These are phyloP conservation scores for Liasis olivaceus DNA, from an alignment of 2,797 vertebrate species.

Conservation along the genomic window DNA sequence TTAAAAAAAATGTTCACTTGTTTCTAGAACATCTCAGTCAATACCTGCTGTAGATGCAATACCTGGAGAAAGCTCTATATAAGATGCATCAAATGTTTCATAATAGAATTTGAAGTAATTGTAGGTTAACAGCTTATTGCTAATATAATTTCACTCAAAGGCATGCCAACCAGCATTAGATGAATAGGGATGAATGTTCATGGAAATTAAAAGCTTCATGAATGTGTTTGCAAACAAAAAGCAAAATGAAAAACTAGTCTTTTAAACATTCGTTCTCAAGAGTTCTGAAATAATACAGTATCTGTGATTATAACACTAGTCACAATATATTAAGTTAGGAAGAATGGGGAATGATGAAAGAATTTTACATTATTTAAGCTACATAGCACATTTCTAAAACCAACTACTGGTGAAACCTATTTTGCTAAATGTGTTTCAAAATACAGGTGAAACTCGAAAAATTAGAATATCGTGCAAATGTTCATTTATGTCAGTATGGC, in stretches of 20 bases:
- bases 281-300: neutral
- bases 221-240: conserved; percentile 8
- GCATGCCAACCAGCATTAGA: conserved; percentile 1
- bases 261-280: conserved; percentile 6
- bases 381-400: neutral
- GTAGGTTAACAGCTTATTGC: conserved; percentile 37
- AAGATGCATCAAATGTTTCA: neutral
- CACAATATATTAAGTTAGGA: neutral
- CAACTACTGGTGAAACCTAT: neutral
- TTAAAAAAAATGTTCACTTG: conserved; percentile 27
- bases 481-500: no score
- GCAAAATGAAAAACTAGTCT: neutral
- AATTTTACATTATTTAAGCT: neutral
- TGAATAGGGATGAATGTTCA: neutral
- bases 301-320: neutral
- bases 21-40: conserved; percentile 30
- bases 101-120: conserved; percentile 43
- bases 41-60: conserved; percentile 16
- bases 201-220: conserved; percentile 23
- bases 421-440: neutral
- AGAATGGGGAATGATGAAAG: neutral
- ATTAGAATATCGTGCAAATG: no score
- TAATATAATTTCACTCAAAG: conserved; percentile 23
- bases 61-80: conserved; percentile 28
- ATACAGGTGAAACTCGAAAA: no score